phyloP scores from a whole-genome alignment of 2,797 vertebrate genomes.

The Muraenolepis orangiensis region DNA sequence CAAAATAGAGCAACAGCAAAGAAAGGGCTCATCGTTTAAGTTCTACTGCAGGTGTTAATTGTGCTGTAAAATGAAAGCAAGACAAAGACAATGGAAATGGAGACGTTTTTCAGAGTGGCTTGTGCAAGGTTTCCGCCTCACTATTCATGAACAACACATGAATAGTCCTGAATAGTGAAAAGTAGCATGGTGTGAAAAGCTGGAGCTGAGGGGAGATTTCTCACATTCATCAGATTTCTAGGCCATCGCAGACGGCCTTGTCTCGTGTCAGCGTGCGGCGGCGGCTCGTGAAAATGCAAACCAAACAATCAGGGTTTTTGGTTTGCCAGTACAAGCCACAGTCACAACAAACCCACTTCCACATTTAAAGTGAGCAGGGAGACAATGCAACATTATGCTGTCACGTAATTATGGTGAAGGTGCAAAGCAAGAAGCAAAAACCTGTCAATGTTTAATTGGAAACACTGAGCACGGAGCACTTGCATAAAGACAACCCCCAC shows the following conservation, averaged over 20 bases:
- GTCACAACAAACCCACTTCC: background rate
- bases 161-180: background rate
- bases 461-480: background rate
- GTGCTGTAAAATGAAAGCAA: background rate
- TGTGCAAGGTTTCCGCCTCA: background rate
- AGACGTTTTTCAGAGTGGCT: background rate
- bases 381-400: background rate
- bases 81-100: background rate
- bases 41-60: background rate
- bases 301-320: background rate
- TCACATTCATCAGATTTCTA: too few relatives aligned
- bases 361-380: background rate
- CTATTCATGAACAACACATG: background rate
- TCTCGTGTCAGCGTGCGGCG: background rate
- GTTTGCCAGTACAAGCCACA: background rate
- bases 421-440: background rate
- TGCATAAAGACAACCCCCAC: background rate
- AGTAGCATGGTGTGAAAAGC: background rate
- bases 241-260: background rate
- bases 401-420: background rate
- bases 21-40: background rate
- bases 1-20: background rate
- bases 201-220: background rate
- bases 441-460: background rate
- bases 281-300: background rate